phyloP scores from a whole-genome alignment of 2,113 vertebrate species.

The Columba janthina region DNA sequence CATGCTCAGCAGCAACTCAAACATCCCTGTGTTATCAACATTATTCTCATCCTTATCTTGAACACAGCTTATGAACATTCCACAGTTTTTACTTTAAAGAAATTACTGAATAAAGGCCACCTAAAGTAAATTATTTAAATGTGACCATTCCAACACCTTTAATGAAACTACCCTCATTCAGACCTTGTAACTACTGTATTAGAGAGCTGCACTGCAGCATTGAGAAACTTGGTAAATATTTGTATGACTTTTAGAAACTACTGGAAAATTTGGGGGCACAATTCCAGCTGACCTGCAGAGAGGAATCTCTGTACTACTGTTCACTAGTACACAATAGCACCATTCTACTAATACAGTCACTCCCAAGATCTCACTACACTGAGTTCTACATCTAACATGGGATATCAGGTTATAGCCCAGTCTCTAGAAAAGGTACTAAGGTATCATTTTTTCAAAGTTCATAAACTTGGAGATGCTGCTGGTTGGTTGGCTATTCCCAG shows the following conservation, averaged over 20 bases:
- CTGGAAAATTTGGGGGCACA: no score
- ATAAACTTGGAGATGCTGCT: background rate
- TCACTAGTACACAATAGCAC: no score
- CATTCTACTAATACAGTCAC: background rate
- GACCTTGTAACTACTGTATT: fast-evolving
- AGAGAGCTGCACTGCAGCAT: background rate
- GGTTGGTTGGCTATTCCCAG: background rate
- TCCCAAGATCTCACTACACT: background rate
- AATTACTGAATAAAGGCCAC: background rate
- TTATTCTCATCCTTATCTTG: no score
- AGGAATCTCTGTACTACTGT: background rate
- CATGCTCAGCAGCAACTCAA: no score
- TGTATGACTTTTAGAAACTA: background rate
- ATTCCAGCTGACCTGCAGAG: background rate
- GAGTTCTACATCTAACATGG: background rate
- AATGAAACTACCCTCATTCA: background rate
- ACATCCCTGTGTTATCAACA: no score
- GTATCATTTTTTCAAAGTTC: background rate
- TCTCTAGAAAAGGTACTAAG: background rate
- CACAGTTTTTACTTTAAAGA: background rate
- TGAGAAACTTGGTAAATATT: background rate
- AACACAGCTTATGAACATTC: background rate
- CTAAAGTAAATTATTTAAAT: background rate
- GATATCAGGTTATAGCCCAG: background rate
- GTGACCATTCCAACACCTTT: background rate